Evolutionary conservation across 2,113 vertebrate genomes (phyloP).

Genomic region (Nothocercus nigrocapillus): DNA sequence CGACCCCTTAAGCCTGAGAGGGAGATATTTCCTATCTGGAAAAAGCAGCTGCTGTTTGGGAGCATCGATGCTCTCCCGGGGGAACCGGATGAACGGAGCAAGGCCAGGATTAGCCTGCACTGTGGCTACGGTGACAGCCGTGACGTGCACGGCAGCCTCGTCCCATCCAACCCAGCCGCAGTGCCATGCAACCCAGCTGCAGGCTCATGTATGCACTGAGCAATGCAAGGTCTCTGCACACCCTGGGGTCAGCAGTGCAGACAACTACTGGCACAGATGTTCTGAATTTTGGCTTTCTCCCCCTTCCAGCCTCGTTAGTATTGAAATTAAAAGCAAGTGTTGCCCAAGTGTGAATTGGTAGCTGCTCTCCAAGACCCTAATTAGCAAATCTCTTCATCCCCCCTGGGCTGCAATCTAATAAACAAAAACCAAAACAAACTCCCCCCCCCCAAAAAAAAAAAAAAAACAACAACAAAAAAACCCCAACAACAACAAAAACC

Average conservation of each 20-base stretch:
- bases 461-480: too few species aligned
- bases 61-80: not conserved
- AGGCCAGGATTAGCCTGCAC: not conserved
- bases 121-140: not conserved
- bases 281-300: not conserved
- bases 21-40: conserved; percentile 42
- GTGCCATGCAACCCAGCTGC: too few species aligned
- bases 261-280: conserved; percentile 17
- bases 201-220: not conserved
- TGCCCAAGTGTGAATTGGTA: conserved; percentile 44
- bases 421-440: not conserved
- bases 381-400: conserved; percentile 69
- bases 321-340: conserved; percentile 69
- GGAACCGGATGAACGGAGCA: not conserved
- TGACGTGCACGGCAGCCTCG: not conserved
- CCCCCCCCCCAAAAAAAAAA: too few species aligned
- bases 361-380: conserved; percentile 67
- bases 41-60: conserved; percentile 41
- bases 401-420: conserved; percentile 67
- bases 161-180: not conserved
- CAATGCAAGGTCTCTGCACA: not conserved
- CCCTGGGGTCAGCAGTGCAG: not conserved
- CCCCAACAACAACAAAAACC: too few species aligned
- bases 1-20: not conserved
- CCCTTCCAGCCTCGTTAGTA: conserved; percentile 55